phyloP scores from a whole-genome alignment of 2,888 invertebrate genomes.

The Melanophora roralis region DNA sequence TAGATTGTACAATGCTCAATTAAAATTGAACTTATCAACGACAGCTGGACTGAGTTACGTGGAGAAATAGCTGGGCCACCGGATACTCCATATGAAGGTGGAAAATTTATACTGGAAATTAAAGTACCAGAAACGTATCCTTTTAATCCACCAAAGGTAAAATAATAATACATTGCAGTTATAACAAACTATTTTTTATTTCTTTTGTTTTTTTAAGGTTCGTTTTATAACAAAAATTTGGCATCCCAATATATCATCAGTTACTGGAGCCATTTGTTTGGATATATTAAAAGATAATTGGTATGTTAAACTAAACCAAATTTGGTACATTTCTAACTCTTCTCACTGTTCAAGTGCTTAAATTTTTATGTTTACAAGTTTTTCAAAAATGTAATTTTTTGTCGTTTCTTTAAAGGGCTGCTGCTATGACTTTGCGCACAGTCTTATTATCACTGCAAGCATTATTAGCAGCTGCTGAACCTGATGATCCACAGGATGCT shows the following conservation, averaged over 20 bases:
- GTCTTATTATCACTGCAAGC: slow-evolving; percentile 97
- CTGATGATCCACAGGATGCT: slow-evolving; percentile 96
- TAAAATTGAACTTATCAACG: slow-evolving; percentile 92
- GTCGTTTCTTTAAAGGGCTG: slow-evolving; percentile 86
- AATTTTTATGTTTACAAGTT: background rate
- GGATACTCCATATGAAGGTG: slow-evolving; percentile 99
- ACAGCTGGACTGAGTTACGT: slow-evolving; percentile 92
- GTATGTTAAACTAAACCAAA: slow-evolving; percentile 66
- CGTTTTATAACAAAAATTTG: slow-evolving; percentile 98
- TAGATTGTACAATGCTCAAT: slow-evolving; percentile 92
- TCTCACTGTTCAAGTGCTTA: background rate
- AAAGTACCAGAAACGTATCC: slow-evolving; percentile 99
- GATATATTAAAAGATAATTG: slow-evolving; percentile 99
- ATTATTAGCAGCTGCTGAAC: slow-evolving; percentile 92
- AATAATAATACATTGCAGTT: background rate
- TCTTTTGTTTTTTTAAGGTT: slow-evolving; percentile 80
- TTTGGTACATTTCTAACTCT: background rate
- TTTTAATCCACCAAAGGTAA: slow-evolving; percentile 98
- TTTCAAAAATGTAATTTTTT: too few species aligned
- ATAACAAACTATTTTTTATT: background rate
- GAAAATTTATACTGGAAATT: slow-evolving; percentile 94
- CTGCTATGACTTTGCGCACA: slow-evolving; percentile 97
- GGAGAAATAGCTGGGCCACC: slow-evolving; percentile 99
- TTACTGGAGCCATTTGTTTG: slow-evolving; percentile 98
- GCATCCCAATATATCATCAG: slow-evolving; percentile 99